Percentiles rank a stretch among this genome's conserved stretches.
These are phyloP conservation scores for Rhagoletis pomonella DNA, from an alignment of 1,140 invertebrate species.

Conservation along the genomic window DNA sequence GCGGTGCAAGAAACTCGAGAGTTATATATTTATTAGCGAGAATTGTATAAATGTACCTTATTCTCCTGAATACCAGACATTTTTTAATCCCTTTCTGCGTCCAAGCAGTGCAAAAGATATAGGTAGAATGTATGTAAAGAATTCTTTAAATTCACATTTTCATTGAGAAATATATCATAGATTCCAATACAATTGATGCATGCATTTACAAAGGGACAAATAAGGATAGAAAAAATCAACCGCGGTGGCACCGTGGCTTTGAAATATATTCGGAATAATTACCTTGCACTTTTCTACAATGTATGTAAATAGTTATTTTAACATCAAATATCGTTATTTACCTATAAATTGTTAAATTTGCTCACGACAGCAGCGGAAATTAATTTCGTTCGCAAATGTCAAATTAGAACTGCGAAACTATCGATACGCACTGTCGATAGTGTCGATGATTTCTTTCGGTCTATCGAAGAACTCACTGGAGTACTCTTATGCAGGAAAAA, in stretches of 20 bases:
- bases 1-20: too few relatives aligned
- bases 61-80: slow-evolving; percentile 40
- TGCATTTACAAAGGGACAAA: too few relatives aligned
- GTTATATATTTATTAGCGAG: too few relatives aligned
- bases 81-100: background rate
- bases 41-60: slow-evolving; percentile 4
- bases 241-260: too few relatives aligned
- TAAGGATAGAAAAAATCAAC: too few relatives aligned
- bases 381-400: background rate
- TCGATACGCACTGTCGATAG: too few relatives aligned
- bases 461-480: too few relatives aligned
- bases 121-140: background rate
- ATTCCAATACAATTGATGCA: too few relatives aligned
- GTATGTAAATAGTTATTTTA: background rate
- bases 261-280: background rate
- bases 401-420: background rate
- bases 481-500: too few relatives aligned
- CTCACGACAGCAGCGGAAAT: slow-evolving; percentile 15
- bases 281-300: background rate
- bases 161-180: background rate
- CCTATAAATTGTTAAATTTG: background rate
- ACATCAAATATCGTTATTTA: background rate
- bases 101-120: slow-evolving; percentile 26
- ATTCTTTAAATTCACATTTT: background rate
- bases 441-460: too few relatives aligned